phyloP scores from a whole-genome alignment of 2,888 invertebrate genomes.

The Taphrorychus bicolor region DNA sequence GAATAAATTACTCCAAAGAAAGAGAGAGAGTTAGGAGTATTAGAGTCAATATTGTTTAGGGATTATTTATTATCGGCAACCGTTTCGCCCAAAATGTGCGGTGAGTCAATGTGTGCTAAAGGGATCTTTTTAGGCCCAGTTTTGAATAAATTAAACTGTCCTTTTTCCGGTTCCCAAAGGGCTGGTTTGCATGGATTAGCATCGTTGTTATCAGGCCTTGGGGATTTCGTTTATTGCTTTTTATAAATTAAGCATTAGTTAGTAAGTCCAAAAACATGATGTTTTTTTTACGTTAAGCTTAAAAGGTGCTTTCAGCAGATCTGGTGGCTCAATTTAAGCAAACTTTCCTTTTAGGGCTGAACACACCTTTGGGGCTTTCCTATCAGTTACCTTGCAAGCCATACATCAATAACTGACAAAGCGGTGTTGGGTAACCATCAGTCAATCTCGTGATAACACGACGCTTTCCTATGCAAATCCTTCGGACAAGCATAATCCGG shows the following conservation, averaged over 20 bases:
- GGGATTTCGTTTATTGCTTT: background rate
- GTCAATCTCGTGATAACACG: slow-evolving; percentile 1
- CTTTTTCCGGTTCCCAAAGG: slow-evolving; percentile 5
- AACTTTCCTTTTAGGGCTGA: background rate
- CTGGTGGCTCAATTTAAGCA: no score
- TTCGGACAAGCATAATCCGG: slow-evolving; percentile 1
- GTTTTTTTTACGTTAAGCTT: no score
- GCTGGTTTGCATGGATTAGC: slow-evolving; percentile 27
- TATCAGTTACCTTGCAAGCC: background rate
- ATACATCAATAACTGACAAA: slow-evolving; percentile 1
- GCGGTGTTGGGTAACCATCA: background rate
- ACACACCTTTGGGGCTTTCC: background rate
- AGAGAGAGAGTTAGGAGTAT: background rate
- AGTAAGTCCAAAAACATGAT: no score
- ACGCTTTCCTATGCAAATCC: slow-evolving; percentile 1
- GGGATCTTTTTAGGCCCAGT: background rate
- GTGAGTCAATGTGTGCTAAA: background rate
- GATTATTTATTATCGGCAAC: background rate
- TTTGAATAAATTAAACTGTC: slow-evolving; percentile 27
- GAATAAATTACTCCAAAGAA: slow-evolving; percentile 3
- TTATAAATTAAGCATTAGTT: background rate
- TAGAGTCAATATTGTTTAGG: background rate
- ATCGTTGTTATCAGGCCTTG: slow-evolving; percentile 8
- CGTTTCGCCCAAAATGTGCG: background rate
- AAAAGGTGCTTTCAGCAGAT: no score